Base-by-base conservation (phyloP, 2,113 vertebrate genomes). In the Nyctereutes procyonoides region DNA sequence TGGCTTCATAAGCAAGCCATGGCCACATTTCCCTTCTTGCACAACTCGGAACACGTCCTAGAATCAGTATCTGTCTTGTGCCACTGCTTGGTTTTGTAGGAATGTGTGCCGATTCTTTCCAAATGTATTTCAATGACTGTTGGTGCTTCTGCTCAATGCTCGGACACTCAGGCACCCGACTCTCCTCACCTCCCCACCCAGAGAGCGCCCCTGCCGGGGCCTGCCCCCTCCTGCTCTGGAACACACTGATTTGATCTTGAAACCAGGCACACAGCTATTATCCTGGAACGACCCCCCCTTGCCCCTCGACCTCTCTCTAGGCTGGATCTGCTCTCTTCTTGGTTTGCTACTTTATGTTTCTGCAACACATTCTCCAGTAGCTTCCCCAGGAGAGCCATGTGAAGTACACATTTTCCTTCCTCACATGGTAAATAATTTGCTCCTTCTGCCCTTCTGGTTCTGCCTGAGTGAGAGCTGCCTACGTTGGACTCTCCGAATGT, bases 351-450 rank as follows among this genome's bases (percentile, higher is more conserved):
- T 56, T 51, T 16, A 4, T n/a, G 1, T 20, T 55, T 30, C 63
- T 43, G n/a, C 55, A 55, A 11, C 13, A 16, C 28, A 19, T 7
- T 28, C 15, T 15, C 48, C 26, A 4, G 67, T 2, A 53, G 24
- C 48, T 51, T 38, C 58, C 16, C 10, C 10, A 12, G 15, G 48
- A 22, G 3, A 9, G 26, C 5, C 15, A 2, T 17, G 58, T 24
- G 15, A n/a, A 32, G 11, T 35, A 17, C 3, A 12, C 30, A 24
- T 22, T 19, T 24, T 43, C 15, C 12, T 0, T 80, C 19, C 5
- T 15, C 1, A 3, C 14, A 1, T 10, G 7, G 0, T 51, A 5
- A 8, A 2, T 3, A 0, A 16, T 38, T 3, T 15, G 77, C 11
- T 30, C 14, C 0, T 38, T 22, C 67, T 19, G 26, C n/a, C 58